A percentile compares a stretch with the other conserved stretches of the same genome.
Evolutionary conservation across 92 coral and sea anemone species (phyloP).

Genomic region (Ricordea florida): DNA sequence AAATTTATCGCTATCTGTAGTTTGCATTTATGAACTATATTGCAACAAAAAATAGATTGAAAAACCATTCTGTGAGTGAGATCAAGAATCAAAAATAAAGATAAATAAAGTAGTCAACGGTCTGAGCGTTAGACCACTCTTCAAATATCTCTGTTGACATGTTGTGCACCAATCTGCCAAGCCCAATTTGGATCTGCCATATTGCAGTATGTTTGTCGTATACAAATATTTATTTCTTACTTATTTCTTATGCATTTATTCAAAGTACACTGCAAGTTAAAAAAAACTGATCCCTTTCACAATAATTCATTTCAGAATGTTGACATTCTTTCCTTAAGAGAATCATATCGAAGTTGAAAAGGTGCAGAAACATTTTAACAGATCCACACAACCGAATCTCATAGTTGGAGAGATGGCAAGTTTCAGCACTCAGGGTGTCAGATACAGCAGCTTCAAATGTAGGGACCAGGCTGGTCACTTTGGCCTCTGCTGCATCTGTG

Average conservation of each 20-base stretch:
- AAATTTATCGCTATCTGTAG: neutral
- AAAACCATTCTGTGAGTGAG: too few species aligned
- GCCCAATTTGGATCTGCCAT: too few species aligned
- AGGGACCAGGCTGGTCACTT: neutral
- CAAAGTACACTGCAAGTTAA: neutral
- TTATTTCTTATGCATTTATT: too few species aligned
- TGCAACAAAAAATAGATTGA: too few species aligned
- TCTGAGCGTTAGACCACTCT: too few species aligned
- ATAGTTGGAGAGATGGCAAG: slow-evolving; percentile 10
- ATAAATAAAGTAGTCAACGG: too few species aligned
- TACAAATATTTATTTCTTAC: too few species aligned
- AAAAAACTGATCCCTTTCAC: slow-evolving; percentile 2
- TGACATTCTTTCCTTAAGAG: slow-evolving; percentile 7
- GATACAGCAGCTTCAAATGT: slow-evolving; percentile 2
- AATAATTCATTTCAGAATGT: neutral
- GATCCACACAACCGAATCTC: slow-evolving; percentile 26
- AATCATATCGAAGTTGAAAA: slow-evolving; percentile 31
- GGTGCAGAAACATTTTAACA: slow-evolving; percentile 7
- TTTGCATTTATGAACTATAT: neutral
- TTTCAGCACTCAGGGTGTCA: neutral
- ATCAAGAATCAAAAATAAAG: too few species aligned
- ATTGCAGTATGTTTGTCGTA: too few species aligned
- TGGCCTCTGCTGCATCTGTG: too few species aligned
- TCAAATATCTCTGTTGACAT: too few species aligned
- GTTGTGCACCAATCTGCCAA: too few species aligned